A percentile compares a stretch with the other conserved stretches of the same genome.
Conservation (phyloP, 2,797 vertebrate species). For the Lindbergichthys nudifrons region DNA sequence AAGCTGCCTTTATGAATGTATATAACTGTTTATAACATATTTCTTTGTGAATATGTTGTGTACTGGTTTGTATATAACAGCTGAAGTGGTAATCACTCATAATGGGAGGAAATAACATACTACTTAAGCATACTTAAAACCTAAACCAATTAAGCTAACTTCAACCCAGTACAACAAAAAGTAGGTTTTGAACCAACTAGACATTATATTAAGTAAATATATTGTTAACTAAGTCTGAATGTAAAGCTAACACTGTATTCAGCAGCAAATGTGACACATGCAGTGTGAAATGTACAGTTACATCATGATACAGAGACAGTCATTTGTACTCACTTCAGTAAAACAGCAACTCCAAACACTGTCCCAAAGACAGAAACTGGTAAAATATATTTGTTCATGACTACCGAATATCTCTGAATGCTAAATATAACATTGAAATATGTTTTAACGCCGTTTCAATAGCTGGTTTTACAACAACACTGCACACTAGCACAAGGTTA, state of each 20-base stretch:
- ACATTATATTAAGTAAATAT: neutral
- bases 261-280: neutral
- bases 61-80: neutral
- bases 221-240: too few species aligned
- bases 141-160: neutral
- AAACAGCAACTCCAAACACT: conserved; percentile 77
- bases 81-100: neutral
- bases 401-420: neutral
- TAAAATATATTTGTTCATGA: conserved; percentile 82
- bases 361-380: conserved; percentile 82
- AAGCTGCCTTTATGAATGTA: neutral
- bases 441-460: neutral
- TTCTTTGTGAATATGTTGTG: neutral
- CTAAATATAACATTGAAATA: neutral
- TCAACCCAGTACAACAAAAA: neutral
- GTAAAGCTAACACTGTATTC: neutral
- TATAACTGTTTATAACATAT: too few species aligned
- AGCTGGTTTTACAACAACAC: neutral
- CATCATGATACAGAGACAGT: neutral
- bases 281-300: conserved; percentile 1
- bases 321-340: conserved; percentile 82
- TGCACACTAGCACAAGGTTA: conserved; percentile 61
- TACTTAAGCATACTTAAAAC: neutral
- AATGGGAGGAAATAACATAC: neutral
- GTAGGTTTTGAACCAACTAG: neutral